Percentiles rank a stretch among this genome's conserved stretches.
These are phyloP conservation scores for Triplophysa bombifrons DNA, from an alignment of 2,797 vertebrate species.

Conservation along the genomic window DNA sequence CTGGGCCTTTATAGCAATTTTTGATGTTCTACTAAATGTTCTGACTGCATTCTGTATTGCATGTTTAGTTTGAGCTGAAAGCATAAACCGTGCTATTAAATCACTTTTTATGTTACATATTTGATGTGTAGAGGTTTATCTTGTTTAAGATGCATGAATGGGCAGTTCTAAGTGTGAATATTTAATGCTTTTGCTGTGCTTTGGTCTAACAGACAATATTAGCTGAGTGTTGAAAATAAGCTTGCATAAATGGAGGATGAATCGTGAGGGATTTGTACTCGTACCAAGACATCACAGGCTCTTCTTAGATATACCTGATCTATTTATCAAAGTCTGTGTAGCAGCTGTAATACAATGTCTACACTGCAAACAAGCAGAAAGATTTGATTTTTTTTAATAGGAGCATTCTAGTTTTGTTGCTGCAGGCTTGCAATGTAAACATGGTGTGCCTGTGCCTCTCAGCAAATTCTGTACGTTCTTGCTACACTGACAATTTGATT, in stretches of 20 bases:
- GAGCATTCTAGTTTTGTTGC: conserved; percentile 1
- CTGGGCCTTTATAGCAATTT: conserved; percentile 7
- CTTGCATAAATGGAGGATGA: background rate
- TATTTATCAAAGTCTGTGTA: background rate
- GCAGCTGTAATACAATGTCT: background rate
- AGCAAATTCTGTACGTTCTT: background rate
- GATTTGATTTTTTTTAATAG: background rate
- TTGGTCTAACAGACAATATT: background rate
- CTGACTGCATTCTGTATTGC: background rate
- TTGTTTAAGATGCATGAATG: background rate
- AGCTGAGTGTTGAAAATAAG: conserved; percentile 11
- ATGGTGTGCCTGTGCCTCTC: too few relatives aligned
- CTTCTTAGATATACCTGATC: background rate
- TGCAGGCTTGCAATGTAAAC: background rate
- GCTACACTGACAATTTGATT: background rate
- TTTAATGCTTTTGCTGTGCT: background rate
- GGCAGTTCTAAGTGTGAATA: background rate
- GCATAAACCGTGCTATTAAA: background rate
- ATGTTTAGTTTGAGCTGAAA: background rate
- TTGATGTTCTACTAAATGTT: background rate
- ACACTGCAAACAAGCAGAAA: background rate
- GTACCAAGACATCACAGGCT: background rate
- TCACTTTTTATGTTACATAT: background rate
- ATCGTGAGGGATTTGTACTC: background rate
- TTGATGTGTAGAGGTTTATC: background rate